Base-by-base conservation (phyloP, 1,140 invertebrate species). In the Pseudomyrmex flavicornis region DNA sequence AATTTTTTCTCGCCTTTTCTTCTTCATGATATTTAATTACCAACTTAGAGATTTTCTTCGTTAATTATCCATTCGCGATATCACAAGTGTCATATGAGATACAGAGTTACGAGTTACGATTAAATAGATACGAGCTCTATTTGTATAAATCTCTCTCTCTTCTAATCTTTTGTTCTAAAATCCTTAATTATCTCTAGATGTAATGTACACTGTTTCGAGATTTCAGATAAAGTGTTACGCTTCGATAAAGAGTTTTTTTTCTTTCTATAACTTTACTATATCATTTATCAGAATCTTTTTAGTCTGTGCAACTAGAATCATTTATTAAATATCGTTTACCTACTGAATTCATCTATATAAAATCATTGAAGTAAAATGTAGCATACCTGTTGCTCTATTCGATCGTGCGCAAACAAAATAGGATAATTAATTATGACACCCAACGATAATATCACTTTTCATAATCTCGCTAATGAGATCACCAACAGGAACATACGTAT, bases 391-490 rank as follows among this genome's bases (percentile, higher is more conserved):
- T 54, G 15, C 68, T 70, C 52, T 48, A 54, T 56, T 15, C 69
- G 44, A 48, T 61, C 54, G 20, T 7, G 54, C 17, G 20, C 22
- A 70, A 56, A 48, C 20, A 44, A 35, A 22, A 12, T 70, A 48
- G 46, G 48, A 20, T 20, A 35, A 70, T 80, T 70, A 70, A 80
- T 80, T 70, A 70, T 80, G 66, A 70, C 66, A 59, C 65, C 17
- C 52, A 48, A 80, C 56, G 22, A 35, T 48, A 50, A 70, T 70
- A 80, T 80, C 66, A 58, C 20, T 80, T 80, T 70, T 80, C 66
- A 56, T 66, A 80, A 59, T 80, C 76, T 70, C 66, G 63, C 56
- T 80, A 80, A 80, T 80, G 76, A 80, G 76, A 80, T 70, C 50
- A 66, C 48, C 65, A 20, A 56, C 50, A 17, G 50, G 46, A 50